phyloP scores from a whole-genome alignment of 1,140 invertebrate genomes.

The Hycleus cichorii region DNA sequence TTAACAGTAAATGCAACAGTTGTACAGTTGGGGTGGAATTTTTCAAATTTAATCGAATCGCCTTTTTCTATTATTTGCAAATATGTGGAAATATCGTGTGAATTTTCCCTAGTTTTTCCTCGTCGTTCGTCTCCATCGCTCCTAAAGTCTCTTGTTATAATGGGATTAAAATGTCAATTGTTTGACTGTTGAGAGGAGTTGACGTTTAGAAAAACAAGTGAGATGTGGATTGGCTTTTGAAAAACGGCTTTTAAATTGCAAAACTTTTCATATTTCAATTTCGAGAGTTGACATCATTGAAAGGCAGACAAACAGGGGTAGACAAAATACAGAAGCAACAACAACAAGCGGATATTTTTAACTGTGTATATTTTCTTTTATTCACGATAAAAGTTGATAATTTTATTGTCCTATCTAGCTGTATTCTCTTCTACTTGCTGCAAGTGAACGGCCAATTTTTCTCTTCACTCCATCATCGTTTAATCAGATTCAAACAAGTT shows the following conservation, averaged over 20 bases:
- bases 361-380: background rate
- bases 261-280: conserved; percentile 15
- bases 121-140: background rate
- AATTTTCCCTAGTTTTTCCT: background rate
- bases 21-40: no score
- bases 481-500: conserved; percentile 8
- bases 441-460: conserved; percentile 2
- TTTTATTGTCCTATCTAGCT: background rate
- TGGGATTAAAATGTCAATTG: conserved; percentile 3
- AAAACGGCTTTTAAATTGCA: conserved; percentile 14
- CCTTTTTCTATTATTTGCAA: no score
- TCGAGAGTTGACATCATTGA: conserved; percentile 9
- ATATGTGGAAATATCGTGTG: no score
- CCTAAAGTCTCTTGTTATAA: background rate
- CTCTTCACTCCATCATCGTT: background rate
- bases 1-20: no score
- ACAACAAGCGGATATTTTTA: no score
- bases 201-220: no score
- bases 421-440: background rate
- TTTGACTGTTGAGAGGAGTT: background rate
- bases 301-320: background rate
- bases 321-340: no score
- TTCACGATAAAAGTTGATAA: conserved; percentile 13
- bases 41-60: no score
- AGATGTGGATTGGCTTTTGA: background rate